Evolutionary conservation across 2,797 vertebrate genomes (phyloP), one percentile per base, ranked within the genome.

Genomic region (Ctenosaura bakeri): DNA sequence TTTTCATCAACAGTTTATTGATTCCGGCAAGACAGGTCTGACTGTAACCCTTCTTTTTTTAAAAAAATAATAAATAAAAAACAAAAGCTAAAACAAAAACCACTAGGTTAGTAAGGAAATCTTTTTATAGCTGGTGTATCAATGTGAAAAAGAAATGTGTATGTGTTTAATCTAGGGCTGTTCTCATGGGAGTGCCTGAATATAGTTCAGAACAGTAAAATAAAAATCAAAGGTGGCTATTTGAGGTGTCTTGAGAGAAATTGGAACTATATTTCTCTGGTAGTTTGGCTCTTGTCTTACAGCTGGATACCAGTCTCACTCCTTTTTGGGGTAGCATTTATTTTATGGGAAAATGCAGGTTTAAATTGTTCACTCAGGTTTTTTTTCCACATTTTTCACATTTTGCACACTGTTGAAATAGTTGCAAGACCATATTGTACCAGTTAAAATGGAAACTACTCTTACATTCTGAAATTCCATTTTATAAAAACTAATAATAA

Each of bases 1-100:
- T 96, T 97, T 97, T 97, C 96, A 97, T 97, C 96, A 97, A 95
- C 93, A 93, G 94, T 93, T 97, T 96, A 97, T 96, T 97, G 97
- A 97, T 96, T 97, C 96, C 96, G 96, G 96, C 91, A 96, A 95
- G 96, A 96, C 92, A 91, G 87, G 94, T 94, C 92, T 93, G 94
- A 94, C 0, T 50, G 88, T 83, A 66, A 38, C 42, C 52, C 50
- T 73, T 18, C 32, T n/a, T n/a, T 42, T 42, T 46, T 46, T 46
- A 46, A 46, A 46, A 46, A 71, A 85, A 85, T 6, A 10, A 69
- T 10, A 69, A 10, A 85, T 50, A 13, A 32, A 24, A 12, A 35
- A 4, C 2, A 35, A 16, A 54, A 35, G 20, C 69, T 38, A 56
- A 71, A 74, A 69, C 66, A 24, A 91, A 95, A 92, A 90, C 0